phyloP scores from a whole-genome alignment of 1,140 invertebrate genomes.

The Varroa destructor region DNA sequence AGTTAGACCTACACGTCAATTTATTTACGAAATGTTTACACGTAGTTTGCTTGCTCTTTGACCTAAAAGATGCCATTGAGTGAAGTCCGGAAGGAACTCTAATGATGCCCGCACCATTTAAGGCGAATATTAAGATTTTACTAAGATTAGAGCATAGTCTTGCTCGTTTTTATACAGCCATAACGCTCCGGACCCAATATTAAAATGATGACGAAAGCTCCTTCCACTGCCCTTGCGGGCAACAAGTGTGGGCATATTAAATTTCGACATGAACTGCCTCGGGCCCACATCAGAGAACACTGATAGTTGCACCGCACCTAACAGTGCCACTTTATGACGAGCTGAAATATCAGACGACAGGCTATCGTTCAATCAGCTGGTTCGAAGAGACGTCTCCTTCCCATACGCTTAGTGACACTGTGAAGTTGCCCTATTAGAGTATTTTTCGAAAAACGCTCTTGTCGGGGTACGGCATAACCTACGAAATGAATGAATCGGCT shows the following conservation, averaged over 20 bases:
- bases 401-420: conserved; percentile 29
- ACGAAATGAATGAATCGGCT: background rate
- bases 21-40: background rate
- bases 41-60: background rate
- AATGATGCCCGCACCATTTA: background rate
- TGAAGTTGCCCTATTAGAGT: conserved; percentile 29
- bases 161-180: background rate
- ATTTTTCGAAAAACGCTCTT: conserved; percentile 6
- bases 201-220: conserved; percentile 42
- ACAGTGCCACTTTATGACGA: conserved; percentile 55
- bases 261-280: conserved; percentile 52
- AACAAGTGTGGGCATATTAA: conserved; percentile 40
- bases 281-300: conserved; percentile 78
- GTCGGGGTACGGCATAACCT: conserved; percentile 2
- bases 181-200: background rate
- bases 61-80: background rate
- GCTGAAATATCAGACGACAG: conserved; percentile 52
- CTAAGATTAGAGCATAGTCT: background rate
- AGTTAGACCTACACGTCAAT: background rate
- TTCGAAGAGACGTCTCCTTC: conserved; percentile 30
- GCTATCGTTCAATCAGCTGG: conserved; percentile 43
- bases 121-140: background rate
- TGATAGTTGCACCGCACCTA: conserved; percentile 63
- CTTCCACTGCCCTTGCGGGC: conserved; percentile 38
- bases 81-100: background rate